Evolutionary conservation across 2,113 vertebrate species (phyloP), one percentile per base, ranked within the genome.

Genomic region (Tringa solitaria): DNA sequence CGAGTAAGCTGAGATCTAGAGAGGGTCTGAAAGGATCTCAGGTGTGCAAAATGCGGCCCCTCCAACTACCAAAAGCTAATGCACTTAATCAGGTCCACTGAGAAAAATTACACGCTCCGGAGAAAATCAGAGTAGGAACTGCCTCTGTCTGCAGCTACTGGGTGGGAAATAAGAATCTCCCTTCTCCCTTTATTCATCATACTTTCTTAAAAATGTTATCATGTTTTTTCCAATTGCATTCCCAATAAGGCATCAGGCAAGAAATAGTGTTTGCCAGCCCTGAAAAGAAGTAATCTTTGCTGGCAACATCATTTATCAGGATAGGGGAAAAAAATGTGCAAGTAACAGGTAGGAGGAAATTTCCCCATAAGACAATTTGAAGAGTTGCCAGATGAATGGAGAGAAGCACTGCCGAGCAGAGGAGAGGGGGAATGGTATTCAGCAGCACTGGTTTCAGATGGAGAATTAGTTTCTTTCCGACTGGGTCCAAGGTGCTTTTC

Each of bases 301-400:
- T 75, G 80, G 70, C 77, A 83, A 46, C 37, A 33, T 46, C 51
- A 75, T 73, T 91, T 91, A 91, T 59, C 50, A 64, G 63, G 67
- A 50, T 7, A 64, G 39, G 51, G 23, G 8, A 50, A 76, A 63
- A 56, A 32, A 76, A 13, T 27, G 70, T 69, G 93, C 63, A 46
- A 80, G 86, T 91, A 64, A 86, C 50, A 56, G 5, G 86, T 86
- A 90, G 78, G 93, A 96, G 92, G 95, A 90, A 70, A 88, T 90
- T 74, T 68, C 72, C 83, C 60, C 63, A 27, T n/a, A 21, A 46
- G 90, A 74, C 78, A 93, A 85, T 27, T 0, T 45, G 88, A 90
- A 80, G 69, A 89, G 76, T 19, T 92, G 76, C 35, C n/a, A 83
- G 84, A 61, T 60, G 77, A 92, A 89, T 37, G 72, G 53, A 13